Conservation (phyloP, 2,888 invertebrate genomes). For the Nineta flava region DNA sequence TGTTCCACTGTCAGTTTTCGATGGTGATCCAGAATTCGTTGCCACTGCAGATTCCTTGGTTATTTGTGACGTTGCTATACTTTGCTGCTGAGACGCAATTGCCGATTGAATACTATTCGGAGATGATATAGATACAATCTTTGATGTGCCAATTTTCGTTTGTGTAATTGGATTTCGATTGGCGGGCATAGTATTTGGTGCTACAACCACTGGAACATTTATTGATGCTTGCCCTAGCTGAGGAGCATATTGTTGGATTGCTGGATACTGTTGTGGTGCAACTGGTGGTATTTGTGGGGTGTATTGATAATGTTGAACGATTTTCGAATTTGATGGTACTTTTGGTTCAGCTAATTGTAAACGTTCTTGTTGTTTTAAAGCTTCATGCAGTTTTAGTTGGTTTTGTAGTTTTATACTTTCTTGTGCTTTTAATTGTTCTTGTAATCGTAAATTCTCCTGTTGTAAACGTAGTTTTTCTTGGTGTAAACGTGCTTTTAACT, state of each 20-base stretch:
- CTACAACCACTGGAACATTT: background rate
- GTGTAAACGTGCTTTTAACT: slow-evolving; percentile 26
- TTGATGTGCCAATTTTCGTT: background rate
- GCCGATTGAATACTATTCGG: slow-evolving; percentile 6
- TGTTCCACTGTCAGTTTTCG: slow-evolving; percentile 26
- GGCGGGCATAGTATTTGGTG: background rate
- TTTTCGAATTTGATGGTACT: slow-evolving; percentile 18
- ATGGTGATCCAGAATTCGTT: slow-evolving; percentile 24
- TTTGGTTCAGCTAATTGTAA: slow-evolving; percentile 25
- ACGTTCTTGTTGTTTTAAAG: slow-evolving; percentile 17
- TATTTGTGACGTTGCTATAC: slow-evolving; percentile 7
- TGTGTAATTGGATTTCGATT: background rate
- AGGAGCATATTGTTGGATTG: slow-evolving; percentile 2
- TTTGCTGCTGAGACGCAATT: slow-evolving; percentile 8
- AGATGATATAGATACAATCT: background rate
- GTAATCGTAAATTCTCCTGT: slow-evolving; percentile 24
- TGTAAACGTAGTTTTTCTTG: slow-evolving; percentile 24
- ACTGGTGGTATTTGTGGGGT: background rate
- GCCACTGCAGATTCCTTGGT: slow-evolving; percentile 10
- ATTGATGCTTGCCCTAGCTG: background rate
- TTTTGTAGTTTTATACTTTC: slow-evolving; percentile 24
- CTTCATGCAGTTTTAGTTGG: slow-evolving; percentile 24
- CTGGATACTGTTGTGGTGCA: slow-evolving; percentile 4
- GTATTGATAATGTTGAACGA: background rate
- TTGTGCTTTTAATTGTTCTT: slow-evolving; percentile 23